Evolutionary conservation across 2,888 invertebrate species (phyloP), one percentile per base, ranked within the genome.

Genomic region (Mycogona germanica): DNA sequence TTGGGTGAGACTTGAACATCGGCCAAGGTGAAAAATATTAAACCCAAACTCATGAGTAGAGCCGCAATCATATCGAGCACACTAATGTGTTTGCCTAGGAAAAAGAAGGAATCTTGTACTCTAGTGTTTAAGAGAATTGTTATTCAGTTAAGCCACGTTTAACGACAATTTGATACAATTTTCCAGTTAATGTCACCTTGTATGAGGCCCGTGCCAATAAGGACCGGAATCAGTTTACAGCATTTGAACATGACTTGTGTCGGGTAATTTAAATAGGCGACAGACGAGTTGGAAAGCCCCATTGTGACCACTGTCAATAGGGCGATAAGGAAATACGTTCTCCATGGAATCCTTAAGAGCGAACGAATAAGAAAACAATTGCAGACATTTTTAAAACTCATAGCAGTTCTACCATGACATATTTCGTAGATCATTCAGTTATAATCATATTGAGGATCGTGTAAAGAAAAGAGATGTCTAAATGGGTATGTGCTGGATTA

Each of bases 241-340:
- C 93, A 93, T 70, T 96, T 96, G 68, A 97, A 97, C 64, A 96
- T 95, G 40, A 96, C 70, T 75, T 93, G 92, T 0, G 95, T 96
- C 0, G 96, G 95, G 70, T 95, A 97, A 70, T 96, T 97, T 12
- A 97, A 75, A 69, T 91, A 93, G 47, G 88, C 92, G 12, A 96
- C 75, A 1, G 95, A 89, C 3, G 92, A 80, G 70, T 97, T 97
- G 1, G 95, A 95, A 58, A 95, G 77, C 0, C 93, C 89, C 91
- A 97, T 96, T 2, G 96, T 96, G 2, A 89, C 91, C 17, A 96
- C 76, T 0, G 95, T 93, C 46, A 95, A 72, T 1, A 86, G 76
- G 41, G 93, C 93, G 58, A 96, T 71, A 41, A 91, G 66, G 46
- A 79, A 73, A 69, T 96, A 96, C 0, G 81, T 84, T 63, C 73